phyloP scores from a whole-genome alignment of 2,888 invertebrate species.

The Agrypnus murinus region DNA sequence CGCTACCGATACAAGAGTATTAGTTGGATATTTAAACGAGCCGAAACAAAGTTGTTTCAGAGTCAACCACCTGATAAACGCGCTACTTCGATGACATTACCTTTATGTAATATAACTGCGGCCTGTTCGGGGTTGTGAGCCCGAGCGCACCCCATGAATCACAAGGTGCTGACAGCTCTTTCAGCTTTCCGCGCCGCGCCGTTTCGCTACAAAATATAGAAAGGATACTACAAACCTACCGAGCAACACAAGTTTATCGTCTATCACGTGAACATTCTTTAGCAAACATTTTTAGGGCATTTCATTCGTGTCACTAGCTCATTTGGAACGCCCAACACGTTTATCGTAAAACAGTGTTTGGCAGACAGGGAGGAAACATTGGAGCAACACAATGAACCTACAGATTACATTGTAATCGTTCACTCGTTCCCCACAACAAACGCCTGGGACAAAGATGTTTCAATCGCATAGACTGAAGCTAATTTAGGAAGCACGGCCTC shows the following conservation, averaged over 20 bases:
- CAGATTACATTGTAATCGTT: constrained; percentile 66
- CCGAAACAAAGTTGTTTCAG: constrained; percentile 65
- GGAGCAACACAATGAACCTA: constrained; percentile 63
- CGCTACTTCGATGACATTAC: constrained; percentile 48
- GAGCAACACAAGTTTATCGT: constrained; percentile 28
- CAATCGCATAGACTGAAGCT: constrained; percentile 36
- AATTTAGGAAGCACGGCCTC: constrained; percentile 33
- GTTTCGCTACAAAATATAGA: constrained; percentile 29
- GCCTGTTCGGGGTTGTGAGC: constrained; percentile 37
- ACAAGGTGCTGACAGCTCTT: constrained; percentile 47
- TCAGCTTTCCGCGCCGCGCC: constrained; percentile 32
- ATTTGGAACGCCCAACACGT: constrained; percentile 52
- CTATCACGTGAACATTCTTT: constrained; percentile 32
- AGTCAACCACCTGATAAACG: constrained; percentile 50
- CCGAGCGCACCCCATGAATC: constrained; percentile 39
- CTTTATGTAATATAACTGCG: constrained; percentile 49
- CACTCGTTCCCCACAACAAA: constrained; percentile 46
- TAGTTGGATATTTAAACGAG: constrained; percentile 64
- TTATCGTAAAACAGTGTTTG: constrained; percentile 56
- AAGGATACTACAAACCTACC: constrained; percentile 18
- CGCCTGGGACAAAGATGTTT: constrained; percentile 43
- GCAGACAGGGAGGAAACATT: constrained; percentile 59
- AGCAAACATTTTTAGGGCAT: constrained; percentile 34
- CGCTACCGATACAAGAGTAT: constrained; percentile 60
- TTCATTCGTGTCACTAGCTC: constrained; percentile 38